Conservation (phyloP, 1,140 invertebrate genomes). For the Chrysoperla carnea region DNA sequence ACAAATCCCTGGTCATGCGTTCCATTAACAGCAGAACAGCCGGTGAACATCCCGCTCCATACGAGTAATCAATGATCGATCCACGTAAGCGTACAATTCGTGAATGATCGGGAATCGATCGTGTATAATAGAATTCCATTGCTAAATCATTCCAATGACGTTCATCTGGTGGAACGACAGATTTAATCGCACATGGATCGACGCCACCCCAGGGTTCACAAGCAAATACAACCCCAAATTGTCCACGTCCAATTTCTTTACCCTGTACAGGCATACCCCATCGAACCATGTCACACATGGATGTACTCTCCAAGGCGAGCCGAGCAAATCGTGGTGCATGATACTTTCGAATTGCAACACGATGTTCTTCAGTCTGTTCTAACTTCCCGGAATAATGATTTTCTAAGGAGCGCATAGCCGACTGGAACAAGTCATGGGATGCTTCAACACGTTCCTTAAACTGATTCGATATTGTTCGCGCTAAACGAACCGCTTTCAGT, state of each 20-base stretch:
- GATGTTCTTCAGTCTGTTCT: conserved; percentile 67
- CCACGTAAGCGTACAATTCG: conserved; percentile 65
- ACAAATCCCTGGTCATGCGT: conserved; percentile 56
- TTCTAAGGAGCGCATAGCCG: conserved; percentile 47
- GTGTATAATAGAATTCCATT: conserved; percentile 81
- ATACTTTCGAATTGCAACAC: conserved; percentile 54
- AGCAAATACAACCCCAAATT: conserved; percentile 84
- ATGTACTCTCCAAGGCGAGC: conserved; percentile 70
- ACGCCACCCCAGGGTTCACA: conserved; percentile 64
- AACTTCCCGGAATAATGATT: conserved; percentile 50
- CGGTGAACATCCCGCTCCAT: conserved; percentile 42
- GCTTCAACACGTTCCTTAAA: conserved; percentile 42
- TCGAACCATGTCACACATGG: conserved; percentile 58
- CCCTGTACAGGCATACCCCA: conserved; percentile 63
- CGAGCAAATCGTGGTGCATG: conserved; percentile 68
- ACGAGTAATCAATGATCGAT: conserved; percentile 67
- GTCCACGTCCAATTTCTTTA: conserved; percentile 72
- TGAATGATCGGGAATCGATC: conserved; percentile 67
- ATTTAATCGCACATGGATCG: conserved; percentile 71
- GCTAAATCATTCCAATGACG: conserved; percentile 84
- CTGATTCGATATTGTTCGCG: conserved; percentile 57
- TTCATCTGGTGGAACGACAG: conserved; percentile 77
- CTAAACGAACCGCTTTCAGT: conserved; percentile 49
- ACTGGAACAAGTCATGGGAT: conserved; percentile 50
- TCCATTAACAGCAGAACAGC: conserved; percentile 68